Evolutionary conservation across 2,113 vertebrate species (phyloP), one percentile per base, ranked within the genome.

Genomic region (Theristicus caerulescens): DNA sequence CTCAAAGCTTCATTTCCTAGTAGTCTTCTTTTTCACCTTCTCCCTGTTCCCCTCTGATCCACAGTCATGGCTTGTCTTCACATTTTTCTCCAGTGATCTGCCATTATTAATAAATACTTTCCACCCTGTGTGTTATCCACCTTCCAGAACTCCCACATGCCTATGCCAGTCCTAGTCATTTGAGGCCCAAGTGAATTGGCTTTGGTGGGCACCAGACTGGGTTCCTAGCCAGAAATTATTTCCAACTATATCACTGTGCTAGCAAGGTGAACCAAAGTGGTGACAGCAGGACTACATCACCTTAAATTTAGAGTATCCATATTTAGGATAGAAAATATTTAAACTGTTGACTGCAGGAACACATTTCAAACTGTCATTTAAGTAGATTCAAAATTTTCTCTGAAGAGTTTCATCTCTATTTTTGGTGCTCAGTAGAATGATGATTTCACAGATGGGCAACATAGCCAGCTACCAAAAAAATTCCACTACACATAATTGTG

Each of bases 401-500:
- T 82, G 84, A 95, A 96, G 95, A 95, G 85, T 93, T 92, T 91
- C 77, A 77, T 96, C 78, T 95, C 90, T 97, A 96, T 96, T 97
- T 97, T 95, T 94, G 95, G 97, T 87, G 73, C 87, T 96, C 58
- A 36, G 93, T 95, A 96, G 89, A 95, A 96, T 97, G 94, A 97
- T 93, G 96, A 97, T 95, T 96, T 97, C 97, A 97, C 98, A 98
- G 95, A 98, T 97, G 97, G 98, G 96, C 94, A 96, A 96, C 96
- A 97, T 83, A 96, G 91, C 97, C 95, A 97, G 95, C 94, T 95
- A 95, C 91, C 94, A 96, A 96, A 97, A 97, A 97, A 95, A 97
- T 94, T 97, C 94, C 96, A 95, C 97, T 96, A 95, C 93, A 97
- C 95, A 93, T 94, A 98, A 98, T 94, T 97, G 96, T 97, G 94